These are phyloP conservation scores for Drosophila kambysellisi DNA, from an alignment of 2,888 invertebrate species.

Conservation along the genomic window DNA sequence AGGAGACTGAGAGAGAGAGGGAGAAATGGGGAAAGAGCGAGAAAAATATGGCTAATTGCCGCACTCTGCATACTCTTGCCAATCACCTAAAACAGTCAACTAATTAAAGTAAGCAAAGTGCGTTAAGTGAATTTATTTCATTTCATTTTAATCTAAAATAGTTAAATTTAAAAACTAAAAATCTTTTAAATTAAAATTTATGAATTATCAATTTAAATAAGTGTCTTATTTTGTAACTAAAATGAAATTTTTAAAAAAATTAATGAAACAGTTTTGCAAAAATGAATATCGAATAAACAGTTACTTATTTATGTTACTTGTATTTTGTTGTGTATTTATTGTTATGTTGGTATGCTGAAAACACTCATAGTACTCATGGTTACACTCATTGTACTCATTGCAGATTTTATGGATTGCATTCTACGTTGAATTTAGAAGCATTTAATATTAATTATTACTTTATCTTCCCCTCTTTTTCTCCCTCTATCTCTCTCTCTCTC, in stretches of 20 bases:
- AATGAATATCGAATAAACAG: no score
- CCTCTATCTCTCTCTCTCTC: background rate
- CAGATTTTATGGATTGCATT: background rate
- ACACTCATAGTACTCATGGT: background rate
- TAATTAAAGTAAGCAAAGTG: background rate
- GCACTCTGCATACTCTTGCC: slow-evolving; percentile 18
- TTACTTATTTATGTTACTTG: background rate
- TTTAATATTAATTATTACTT: background rate
- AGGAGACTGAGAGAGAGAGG: accelerated
- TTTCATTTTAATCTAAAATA: background rate
- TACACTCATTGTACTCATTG: background rate
- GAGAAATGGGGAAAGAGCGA: background rate
- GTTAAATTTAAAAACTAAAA: background rate
- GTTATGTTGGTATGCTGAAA: background rate
- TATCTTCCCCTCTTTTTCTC: background rate
- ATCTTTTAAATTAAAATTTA: background rate
- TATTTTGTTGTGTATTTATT: background rate
- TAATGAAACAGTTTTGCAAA: background rate
- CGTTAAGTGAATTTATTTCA: background rate
- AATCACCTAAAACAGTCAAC: no score
- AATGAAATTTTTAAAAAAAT: background rate
- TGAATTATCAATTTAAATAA: background rate
- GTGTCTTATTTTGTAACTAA: background rate
- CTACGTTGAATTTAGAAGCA: background rate
- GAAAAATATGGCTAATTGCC: background rate